Conservation (phyloP, 1,140 invertebrate genomes). For the Epicauta chinensis region DNA sequence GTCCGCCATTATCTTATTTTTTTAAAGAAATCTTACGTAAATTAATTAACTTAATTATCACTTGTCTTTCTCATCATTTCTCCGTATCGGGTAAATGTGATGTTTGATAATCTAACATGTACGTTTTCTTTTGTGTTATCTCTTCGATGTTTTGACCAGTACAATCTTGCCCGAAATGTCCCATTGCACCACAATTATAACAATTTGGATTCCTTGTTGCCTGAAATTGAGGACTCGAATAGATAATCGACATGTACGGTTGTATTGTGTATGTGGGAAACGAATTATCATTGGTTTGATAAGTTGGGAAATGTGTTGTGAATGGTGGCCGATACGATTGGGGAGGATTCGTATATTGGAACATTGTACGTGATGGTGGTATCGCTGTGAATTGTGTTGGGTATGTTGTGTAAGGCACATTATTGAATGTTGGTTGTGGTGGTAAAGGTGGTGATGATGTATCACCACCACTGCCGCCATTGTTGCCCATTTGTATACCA, state of each 20-base stretch:
- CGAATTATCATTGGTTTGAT: constrained; percentile 22
- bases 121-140: constrained; percentile 62
- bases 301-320: constrained; percentile 26
- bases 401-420: constrained; percentile 41
- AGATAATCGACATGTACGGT: constrained; percentile 44
- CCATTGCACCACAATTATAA: constrained; percentile 70
- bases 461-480: constrained; percentile 49
- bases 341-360: constrained; percentile 20
- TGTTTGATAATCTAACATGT: constrained; percentile 40
- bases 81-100: constrained; percentile 12
- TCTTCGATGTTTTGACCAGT: constrained; percentile 83
- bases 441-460: constrained; percentile 44
- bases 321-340: constrained; percentile 27
- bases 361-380: constrained; percentile 35
- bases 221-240: constrained; percentile 46
- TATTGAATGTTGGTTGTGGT: constrained; percentile 35
- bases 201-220: constrained; percentile 48
- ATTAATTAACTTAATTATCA: background rate
- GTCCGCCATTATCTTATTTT: background rate
- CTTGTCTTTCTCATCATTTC: constrained; percentile 18
- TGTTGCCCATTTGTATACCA: constrained; percentile 22
- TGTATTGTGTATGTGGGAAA: constrained; percentile 43
- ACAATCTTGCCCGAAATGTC: constrained; percentile 75
- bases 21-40: too few relatives aligned
- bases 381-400: constrained; percentile 42